Base-by-base conservation (phyloP, 1,140 invertebrate genomes). In the Hyles vespertilio region DNA sequence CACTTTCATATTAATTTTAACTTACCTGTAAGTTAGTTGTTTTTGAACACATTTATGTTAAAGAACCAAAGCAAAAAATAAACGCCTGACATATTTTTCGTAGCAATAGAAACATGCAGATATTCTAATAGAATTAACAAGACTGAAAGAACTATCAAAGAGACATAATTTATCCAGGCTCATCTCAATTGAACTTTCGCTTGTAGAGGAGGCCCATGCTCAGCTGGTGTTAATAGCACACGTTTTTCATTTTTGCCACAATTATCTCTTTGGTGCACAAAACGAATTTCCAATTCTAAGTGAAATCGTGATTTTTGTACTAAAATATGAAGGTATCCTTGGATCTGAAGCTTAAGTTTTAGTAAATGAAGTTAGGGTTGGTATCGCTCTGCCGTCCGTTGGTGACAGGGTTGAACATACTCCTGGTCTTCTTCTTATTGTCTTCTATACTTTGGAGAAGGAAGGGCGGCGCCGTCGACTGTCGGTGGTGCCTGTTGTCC, bases 341-440 rank as follows among this genome's bases (percentile, higher is more conserved):
- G 9, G 44, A 7, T 46, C 6, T 46, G 3, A 3, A 46, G 44
- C 3, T 46, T 9, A 5, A 46, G 7, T 51, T 33, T 64, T 67
- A 80, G 51, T 86, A 87, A n/a, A 86, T 87, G 56, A 87, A 87
- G 59, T 87, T 87, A 22, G 84, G 81, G 53, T 87, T 87, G 4
- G 80, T 82, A 4, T 84, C 79, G 55, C 77, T 84, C 57, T 80
- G 78, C 12, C 80, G 56, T 5, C 72, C 74, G 5, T 73, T 72
- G 0, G 72, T 66, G 0, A 63, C 54, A 0, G 73, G 74, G 56
- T 79, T 84, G 44, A 48, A 46, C n/a, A 70, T 60, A 8, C 48
- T 59, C 33, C 70, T 67, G 56, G 58, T 80, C 60, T 73, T 77
- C 58, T 65, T 65, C 54, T 82, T 88, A 63, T 67, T 83, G 3